Evolutionary conservation across 2,888 invertebrate genomes (phyloP).

Genomic region (Euproctis similis): DNA sequence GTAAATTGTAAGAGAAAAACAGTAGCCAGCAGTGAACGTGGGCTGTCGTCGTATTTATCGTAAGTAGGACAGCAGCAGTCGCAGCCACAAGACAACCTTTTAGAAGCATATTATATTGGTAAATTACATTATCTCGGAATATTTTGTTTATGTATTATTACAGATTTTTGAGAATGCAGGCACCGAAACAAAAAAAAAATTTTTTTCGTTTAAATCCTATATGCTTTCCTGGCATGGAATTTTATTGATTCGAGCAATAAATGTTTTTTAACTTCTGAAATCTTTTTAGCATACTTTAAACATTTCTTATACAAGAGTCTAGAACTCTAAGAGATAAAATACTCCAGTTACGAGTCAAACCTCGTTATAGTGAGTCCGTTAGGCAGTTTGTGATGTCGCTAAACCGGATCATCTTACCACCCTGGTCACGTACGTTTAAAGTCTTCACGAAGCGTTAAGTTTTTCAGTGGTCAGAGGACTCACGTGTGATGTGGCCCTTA

Average conservation of each 20-base stretch:
- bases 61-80: conserved; percentile 27
- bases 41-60: conserved; percentile 17
- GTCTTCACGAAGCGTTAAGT: conserved; percentile 40
- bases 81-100: conserved; percentile 21
- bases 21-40: conserved; percentile 15
- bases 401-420: conserved; percentile 30
- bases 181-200: no score
- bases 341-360: conserved; percentile 44
- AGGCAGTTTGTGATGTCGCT: conserved; percentile 43
- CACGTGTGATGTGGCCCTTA: no score
- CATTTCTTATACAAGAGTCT: no score
- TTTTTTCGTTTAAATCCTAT: no score
- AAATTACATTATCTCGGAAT: conserved; percentile 54
- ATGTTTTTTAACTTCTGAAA: no score
- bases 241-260: conserved; percentile 6
- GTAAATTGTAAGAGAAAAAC: conserved; percentile 34
- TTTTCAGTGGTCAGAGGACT: conserved; percentile 56
- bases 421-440: conserved; percentile 50
- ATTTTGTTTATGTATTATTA: no score
- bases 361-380: conserved; percentile 46
- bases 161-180: no score
- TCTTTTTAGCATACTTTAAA: no score
- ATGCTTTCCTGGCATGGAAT: no score
- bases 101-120: no score
- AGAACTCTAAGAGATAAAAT: no score